Evolutionary conservation across 2,888 invertebrate species (phyloP).

Genomic region (Stramonita haemastoma): DNA sequence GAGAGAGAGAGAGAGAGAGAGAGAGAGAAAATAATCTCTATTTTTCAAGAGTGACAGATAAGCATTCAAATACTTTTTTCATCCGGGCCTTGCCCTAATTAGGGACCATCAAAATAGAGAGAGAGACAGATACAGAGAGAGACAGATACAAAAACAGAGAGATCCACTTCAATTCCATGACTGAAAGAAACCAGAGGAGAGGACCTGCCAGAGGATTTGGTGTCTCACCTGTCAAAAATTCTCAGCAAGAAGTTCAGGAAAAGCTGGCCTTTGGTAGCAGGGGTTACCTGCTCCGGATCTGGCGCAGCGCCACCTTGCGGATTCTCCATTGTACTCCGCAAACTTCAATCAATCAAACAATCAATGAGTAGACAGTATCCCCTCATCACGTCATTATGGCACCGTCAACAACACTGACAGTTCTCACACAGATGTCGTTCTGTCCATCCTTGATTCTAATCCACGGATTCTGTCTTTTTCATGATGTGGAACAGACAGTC

Average conservation of each 20-base stretch:
- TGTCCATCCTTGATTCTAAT: too few relatives aligned
- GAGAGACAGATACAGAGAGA: too few relatives aligned
- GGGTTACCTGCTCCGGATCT: not conserved
- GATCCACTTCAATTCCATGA: too few relatives aligned
- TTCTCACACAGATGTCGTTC: too few relatives aligned
- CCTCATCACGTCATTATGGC: not conserved
- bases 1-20: not conserved
- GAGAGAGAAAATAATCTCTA: not conserved
- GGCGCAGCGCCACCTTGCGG: not conserved
- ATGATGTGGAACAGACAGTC: too few relatives aligned
- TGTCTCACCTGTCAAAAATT: conserved; percentile 6
- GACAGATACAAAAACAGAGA: not conserved
- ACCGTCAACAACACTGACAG: not conserved
- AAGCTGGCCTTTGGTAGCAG: not conserved
- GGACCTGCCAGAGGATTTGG: not conserved
- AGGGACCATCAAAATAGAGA: too few relatives aligned
- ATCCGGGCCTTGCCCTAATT: too few relatives aligned
- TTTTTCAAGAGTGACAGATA: too few relatives aligned
- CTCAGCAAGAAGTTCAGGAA: not conserved
- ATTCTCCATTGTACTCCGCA: not conserved
- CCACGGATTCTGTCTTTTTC: too few relatives aligned
- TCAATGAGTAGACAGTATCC: not conserved
- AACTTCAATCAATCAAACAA: not conserved
- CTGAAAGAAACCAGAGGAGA: too few relatives aligned
- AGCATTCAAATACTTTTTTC: too few relatives aligned